phyloP scores from a whole-genome alignment of 2,888 invertebrate species.

The Eudemis profundana region DNA sequence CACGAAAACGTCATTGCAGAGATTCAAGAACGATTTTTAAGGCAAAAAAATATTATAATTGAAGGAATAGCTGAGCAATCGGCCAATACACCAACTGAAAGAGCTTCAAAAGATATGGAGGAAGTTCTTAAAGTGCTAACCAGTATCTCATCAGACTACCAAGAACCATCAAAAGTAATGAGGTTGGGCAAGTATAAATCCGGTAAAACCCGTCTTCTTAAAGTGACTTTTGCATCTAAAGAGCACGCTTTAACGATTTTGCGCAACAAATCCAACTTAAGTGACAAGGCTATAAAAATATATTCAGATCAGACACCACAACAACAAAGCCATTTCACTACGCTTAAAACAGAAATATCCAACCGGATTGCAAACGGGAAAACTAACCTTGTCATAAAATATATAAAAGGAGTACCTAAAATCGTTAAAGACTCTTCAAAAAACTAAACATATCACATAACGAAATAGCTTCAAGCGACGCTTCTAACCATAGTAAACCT shows the following conservation, averaged over 20 bases:
- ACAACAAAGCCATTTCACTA: neutral
- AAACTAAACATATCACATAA: neutral
- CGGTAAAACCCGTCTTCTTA: neutral
- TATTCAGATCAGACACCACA: conserved; percentile 4
- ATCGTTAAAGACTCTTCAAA: neutral
- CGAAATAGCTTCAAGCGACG: neutral
- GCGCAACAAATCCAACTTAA: neutral
- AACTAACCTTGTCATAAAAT: neutral
- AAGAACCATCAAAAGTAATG: neutral
- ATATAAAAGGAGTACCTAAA: conserved; percentile 3
- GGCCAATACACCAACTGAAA: neutral
- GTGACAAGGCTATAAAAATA: neutral
- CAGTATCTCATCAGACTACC: neutral
- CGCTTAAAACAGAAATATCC: neutral
- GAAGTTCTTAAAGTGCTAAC: neutral
- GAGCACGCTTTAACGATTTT: neutral
- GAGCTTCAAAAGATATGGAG: neutral
- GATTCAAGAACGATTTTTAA: neutral
- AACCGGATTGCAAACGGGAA: neutral
- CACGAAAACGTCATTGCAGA: neutral
- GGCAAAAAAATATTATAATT: neutral
- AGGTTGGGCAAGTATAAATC: neutral
- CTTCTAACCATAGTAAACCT: neutral
- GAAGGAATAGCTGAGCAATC: neutral
- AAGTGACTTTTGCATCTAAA: neutral